Evolutionary conservation across 2,113 vertebrate species (phyloP), one percentile per base, ranked within the genome.

Genomic region (Chaetorhynchus papuensis): DNA sequence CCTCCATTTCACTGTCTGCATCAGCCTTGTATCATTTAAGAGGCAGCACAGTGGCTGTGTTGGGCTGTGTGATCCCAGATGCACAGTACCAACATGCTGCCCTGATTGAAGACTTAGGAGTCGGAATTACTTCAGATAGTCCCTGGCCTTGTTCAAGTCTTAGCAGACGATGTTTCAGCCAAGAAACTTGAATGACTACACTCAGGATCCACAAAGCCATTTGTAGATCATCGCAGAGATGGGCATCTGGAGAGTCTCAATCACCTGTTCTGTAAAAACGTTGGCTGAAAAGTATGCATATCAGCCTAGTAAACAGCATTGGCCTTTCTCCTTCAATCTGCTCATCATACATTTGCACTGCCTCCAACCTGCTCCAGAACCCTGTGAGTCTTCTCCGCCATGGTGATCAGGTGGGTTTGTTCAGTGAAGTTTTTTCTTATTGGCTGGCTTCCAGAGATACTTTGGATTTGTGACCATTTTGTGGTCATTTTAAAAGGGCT

Each of bases 211-310:
- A 64, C 68, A 77, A 33, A 89, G 74, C 28, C 41, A 49, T 76
- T 93, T 90, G 41, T n/a, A 93, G 19, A 64, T 71, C 64, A 84
- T 66, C 13, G 6, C 13, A 56, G 66, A 71, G 39, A 64, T 24
- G 30, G 31, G 57, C 20, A 79, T 91, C 77, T 92, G 94, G 41
- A 95, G 63, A 88, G 50, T 41, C 59, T 86, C 88, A 69, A 72
- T 74, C 63, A 83, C 79, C 75, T 85, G 61, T 10, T 89, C 61
- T n/a, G 13, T 37, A 87, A 79, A 60, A 93, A 75, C 56, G 41
- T 26, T 80, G 75, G 53, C 53, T 88, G 45, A 61, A 88, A 92
- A 85, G 37, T 49, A 30, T 5, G 22, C 3, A 1, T 30, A 60
- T 41, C 66, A 72, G 75, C 85, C 47, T 71, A 9, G 41, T 31